Base-by-base conservation (phyloP, 2,113 vertebrate genomes). In the Arizona elegans region DNA sequence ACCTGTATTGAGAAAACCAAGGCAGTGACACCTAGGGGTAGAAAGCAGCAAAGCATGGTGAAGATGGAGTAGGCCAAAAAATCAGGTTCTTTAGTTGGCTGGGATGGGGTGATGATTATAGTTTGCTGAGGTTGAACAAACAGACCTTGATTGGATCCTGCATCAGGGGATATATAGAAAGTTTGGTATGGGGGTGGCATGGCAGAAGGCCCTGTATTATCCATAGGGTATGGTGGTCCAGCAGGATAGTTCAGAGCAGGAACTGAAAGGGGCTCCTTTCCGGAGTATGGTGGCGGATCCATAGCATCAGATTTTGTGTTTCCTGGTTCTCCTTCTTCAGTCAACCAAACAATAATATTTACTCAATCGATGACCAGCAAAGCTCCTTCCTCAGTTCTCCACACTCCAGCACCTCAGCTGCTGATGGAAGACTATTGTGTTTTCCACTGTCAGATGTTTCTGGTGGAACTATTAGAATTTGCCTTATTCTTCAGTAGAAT, bases 1-100 rank as follows among this genome's bases (percentile, higher is more conserved):
- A 98, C 98, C 5, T 90, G 93, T 91, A 97, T 96, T 88, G 98
- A 98, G 95, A 93, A 97, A 58, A 98, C 92, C 86, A 98, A 96
- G 19, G 98, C 98, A 9, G 95, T 97, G 2, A 98, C 92, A 50
- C 98, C 98, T 19, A 98, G 92, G 0, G 98, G 97, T 56, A 98
- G 91, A 92, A 97, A 98, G 95, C 98, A 98, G 95, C 97, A 98
- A 91, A 98, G 26, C 97, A 98, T 33, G 93, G 96, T 98, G 95
- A 98, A 97, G 94, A 98, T 97, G 96, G 98, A 98, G 94, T 98
- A 98, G 56, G 95, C 33, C 95, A 98, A 1, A 95, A 98, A 97
- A 94, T 98, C 97, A 0, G 96, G 96, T 81, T 95, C 92, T 0
- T 75, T 70, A 33, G 15, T 43, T 15, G 91, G 59, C 7, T 55